Evolutionary conservation across 2,113 vertebrate species (phyloP).

Genomic region (Terrapene triunguis): DNA sequence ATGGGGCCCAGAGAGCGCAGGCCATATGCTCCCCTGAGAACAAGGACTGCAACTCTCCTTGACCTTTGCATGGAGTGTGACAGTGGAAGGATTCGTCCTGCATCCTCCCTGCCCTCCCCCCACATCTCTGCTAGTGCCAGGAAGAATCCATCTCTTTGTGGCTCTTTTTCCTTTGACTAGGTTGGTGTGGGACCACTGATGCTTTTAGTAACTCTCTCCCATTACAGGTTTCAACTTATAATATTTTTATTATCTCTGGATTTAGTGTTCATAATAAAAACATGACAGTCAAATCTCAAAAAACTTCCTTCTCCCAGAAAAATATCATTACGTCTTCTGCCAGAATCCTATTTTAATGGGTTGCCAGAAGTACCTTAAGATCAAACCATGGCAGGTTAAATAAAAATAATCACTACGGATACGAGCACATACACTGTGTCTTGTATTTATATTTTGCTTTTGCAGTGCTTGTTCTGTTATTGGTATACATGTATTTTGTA

Average conservation of each 20-base stretch:
- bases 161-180: background rate
- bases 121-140: background rate
- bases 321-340: constrained; percentile 13
- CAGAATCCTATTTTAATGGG: constrained; percentile 24
- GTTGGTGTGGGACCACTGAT: background rate
- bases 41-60: background rate
- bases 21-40: background rate
- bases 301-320: constrained; percentile 24
- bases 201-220: background rate
- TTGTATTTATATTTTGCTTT: constrained; percentile 14
- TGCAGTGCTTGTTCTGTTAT: background rate
- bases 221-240: background rate
- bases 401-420: constrained; percentile 6
- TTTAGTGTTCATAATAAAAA: background rate
- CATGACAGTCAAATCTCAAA: background rate
- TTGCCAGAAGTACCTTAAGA: background rate
- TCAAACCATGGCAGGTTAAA: constrained; percentile 4
- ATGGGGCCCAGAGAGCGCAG: background rate
- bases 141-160: background rate
- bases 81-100: background rate
- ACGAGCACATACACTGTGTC: background rate
- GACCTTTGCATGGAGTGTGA: background rate
- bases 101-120: background rate
- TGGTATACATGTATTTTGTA: constrained; percentile 11
- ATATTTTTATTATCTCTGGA: constrained; percentile 17